These are phyloP conservation scores for Noctua janthina DNA, from an alignment of 2,888 invertebrate species.

Conservation along the genomic window DNA sequence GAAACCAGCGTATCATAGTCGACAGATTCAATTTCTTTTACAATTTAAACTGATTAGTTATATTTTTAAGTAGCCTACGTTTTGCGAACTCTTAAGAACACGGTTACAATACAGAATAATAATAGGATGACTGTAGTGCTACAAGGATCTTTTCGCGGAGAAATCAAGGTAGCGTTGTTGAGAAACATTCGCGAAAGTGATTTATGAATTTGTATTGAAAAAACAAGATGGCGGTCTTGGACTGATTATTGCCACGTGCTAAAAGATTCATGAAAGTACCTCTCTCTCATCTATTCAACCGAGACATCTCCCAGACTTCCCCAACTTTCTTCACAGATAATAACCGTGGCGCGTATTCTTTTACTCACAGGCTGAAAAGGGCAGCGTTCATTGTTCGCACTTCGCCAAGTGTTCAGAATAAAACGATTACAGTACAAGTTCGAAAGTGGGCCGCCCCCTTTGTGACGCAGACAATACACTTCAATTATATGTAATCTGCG, in stretches of 20 bases:
- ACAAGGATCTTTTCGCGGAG: neutral
- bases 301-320: conserved; percentile 23
- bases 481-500: conserved; percentile 56
- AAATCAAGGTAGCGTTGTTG: neutral
- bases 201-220: neutral
- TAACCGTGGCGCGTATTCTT: conserved; percentile 62
- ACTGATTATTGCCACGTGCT: neutral
- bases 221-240: neutral
- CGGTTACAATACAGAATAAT: too few species aligned
- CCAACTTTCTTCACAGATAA: conserved; percentile 59
- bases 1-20: neutral
- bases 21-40: neutral
- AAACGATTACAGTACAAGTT: conserved; percentile 64
- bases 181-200: neutral
- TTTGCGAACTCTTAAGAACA: too few species aligned
- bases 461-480: conserved; percentile 55
- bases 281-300: conserved; percentile 3
- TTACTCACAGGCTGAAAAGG: conserved; percentile 52
- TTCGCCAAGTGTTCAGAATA: conserved; percentile 60
- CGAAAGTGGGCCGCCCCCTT: conserved; percentile 41
- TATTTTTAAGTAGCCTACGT: too few species aligned
- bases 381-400: conserved; percentile 59
- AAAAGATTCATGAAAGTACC: neutral
- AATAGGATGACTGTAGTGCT: neutral
- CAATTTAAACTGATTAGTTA: neutral